Evolutionary conservation across 2,113 vertebrate species (phyloP), one percentile per base, ranked within the genome.

Genomic region (Cavia aperea): DNA sequence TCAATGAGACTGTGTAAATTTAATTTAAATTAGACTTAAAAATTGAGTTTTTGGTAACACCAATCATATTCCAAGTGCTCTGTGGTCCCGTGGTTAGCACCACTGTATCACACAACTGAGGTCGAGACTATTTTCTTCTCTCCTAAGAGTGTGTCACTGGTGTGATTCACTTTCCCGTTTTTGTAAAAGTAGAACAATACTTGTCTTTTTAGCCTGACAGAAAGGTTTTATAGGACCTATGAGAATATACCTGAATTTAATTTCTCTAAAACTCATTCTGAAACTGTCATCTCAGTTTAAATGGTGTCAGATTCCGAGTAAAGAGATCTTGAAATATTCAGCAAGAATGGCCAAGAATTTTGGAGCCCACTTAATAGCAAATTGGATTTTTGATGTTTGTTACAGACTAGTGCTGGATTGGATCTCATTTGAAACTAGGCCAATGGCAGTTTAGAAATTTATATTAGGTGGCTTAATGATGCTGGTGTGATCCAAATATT

Each of bases 241-340:
- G 78, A 92, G 46, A 54, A 85, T 72, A 81, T 23, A 54, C 1
- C 72, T 54, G 8, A 51, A 78, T 72, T 72, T 82, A 51, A 8
- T 79, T 89, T 83, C 62, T 90, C 29, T 9, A 89, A 93, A 79
- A 82, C 14, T 58, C 31, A 65, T 79, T 83, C 56, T 79, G 36
- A 91, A 93, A 95, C 6, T 92, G 14, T 75, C 60, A 63, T 21
- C 36, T 91, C 33, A 33, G 24, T 79, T 82, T 58, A 65, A 93
- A 72, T 60, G 43, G 26, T 60, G 8, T 65, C 29, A 60, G 14
- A 88, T 54, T 89, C 78, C 83, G n/a, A 92, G 19, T 68, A 72
- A 73, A 46, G 21, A 58, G 21, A 31, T 62, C 9, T 90, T 81
- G n/a, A 93, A 83, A 73, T 79, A 79, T 77, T 89, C 1, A 43